Evolutionary conservation across 2,113 vertebrate genomes (phyloP), one percentile per base, ranked within the genome.

Genomic region (Grantiella picta): DNA sequence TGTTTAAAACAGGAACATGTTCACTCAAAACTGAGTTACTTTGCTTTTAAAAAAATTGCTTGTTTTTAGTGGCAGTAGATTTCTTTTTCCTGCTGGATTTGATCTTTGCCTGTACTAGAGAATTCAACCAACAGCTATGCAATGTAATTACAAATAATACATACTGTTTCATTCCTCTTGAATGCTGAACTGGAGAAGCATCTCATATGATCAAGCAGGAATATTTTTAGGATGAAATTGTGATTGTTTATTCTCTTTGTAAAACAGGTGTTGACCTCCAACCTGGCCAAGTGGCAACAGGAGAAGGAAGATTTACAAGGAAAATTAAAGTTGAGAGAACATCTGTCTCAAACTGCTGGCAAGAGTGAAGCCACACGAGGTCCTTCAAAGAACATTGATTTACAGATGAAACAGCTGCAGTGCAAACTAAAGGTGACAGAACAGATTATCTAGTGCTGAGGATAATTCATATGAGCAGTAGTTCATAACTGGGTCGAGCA

Each of bases 331-430:
- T 92, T 84, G 72, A 86, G 84, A 69, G 98, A 98, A 92, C 97
- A 98, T 90, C 97, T 97, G 82, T 96, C 98, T 89, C 98, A 97
- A 92, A 71, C 85, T 96, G 88, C 97, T 94, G 95, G 95, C 86
- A 96, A 88, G 73, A 94, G 78, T 95, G 94, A 96, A 73, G 82
- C 95, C 71, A 94, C 95, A 79, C 91, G 96, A 96, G 40, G 90
- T 77, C 95, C 97, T 93, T 97, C 97, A 89, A 98, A 98, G 91
- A 96, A 96, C 76, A 91, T 98, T 96, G 98, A 98, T 97, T 94
- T 97, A 76, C 98, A 99, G 97, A 96, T 99, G 89, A 99, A 98
- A 97, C 99, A 99, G 95, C 97, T 99, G 92, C 98, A 98, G 81
- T 98, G 95, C 96, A 99, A 98, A 97, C 97, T 99, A 66, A 99